A percentile compares a stretch with the other conserved stretches of the same genome.
These are phyloP conservation scores for Euborellia annulipes DNA, from an alignment of 1,140 invertebrate species.

Conservation along the genomic window DNA sequence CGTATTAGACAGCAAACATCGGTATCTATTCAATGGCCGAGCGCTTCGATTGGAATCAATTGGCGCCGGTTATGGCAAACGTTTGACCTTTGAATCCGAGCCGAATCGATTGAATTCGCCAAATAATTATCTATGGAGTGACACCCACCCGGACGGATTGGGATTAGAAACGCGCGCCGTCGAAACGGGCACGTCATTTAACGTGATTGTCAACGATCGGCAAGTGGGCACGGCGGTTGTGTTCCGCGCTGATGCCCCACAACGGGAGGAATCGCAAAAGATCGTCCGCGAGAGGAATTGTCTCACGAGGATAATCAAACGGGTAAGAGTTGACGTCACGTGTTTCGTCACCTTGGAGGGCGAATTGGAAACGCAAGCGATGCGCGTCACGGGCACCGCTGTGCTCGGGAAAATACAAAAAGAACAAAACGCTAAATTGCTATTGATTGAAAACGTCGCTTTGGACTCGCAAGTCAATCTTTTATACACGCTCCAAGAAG, in stretches of 20 bases:
- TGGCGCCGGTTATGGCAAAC: constrained; percentile 59
- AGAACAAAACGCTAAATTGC: constrained; percentile 30
- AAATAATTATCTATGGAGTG: constrained; percentile 62
- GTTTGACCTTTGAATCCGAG: constrained; percentile 53
- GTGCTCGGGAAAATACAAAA: constrained; percentile 39
- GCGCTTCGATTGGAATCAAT: constrained; percentile 44
- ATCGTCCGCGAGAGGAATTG: constrained; percentile 26
- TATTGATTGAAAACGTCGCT: constrained; percentile 44
- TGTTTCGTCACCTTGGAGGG: constrained; percentile 42
- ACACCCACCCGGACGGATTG: constrained; percentile 52
- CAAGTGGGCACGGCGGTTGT: constrained; percentile 41
- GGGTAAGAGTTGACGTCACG: constrained; percentile 45
- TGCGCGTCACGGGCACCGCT: constrained; percentile 46
- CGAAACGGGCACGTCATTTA: constrained; percentile 43
- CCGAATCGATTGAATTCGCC: constrained; percentile 38
- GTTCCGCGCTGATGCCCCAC: constrained; percentile 42
- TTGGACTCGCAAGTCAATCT: constrained; percentile 46
- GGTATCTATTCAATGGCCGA: constrained; percentile 44
- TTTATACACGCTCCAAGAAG: constrained; percentile 40
- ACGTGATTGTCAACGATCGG: constrained; percentile 37
- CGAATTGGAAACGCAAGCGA: constrained; percentile 35
- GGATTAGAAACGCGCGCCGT: constrained; percentile 51
- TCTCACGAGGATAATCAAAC: constrained; percentile 25
- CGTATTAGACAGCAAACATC: constrained; percentile 35
- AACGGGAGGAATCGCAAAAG: constrained; percentile 40